Percentiles rank a stretch among this genome's conserved stretches.
Conservation (phyloP, 2,113 vertebrate species). For the Felis chaus region DNA sequence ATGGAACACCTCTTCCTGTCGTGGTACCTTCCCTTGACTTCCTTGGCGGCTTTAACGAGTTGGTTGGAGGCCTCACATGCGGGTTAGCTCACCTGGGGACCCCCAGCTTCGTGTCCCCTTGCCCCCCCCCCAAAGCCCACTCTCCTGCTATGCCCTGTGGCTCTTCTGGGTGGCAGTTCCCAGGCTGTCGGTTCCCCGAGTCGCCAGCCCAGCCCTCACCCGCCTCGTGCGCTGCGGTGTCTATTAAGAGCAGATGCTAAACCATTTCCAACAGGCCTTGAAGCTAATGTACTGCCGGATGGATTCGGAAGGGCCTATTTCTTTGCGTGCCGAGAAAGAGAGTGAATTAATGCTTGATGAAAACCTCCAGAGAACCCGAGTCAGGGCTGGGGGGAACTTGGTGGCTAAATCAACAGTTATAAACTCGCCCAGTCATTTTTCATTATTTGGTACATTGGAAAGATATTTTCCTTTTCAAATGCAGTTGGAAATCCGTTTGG, state of each 20-base stretch:
- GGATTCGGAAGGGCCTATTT: slow-evolving; percentile 29
- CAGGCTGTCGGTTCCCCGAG: accelerated
- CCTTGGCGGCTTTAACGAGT: background rate
- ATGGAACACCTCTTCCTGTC: accelerated
- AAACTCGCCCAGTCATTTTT: slow-evolving; percentile 48
- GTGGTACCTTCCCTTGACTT: background rate
- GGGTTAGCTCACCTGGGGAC: background rate
- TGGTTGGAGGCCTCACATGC: background rate
- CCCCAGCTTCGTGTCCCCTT: accelerated
- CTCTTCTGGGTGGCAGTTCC: background rate
- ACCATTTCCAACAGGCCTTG: slow-evolving; percentile 39
- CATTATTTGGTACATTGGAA: background rate
- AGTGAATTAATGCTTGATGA: background rate
- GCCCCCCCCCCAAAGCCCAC: background rate
- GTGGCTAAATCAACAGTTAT: slow-evolving; percentile 48
- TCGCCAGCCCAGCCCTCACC: background rate
- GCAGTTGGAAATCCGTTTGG: slow-evolving; percentile 43
- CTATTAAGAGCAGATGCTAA: slow-evolving; percentile 5
- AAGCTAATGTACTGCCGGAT: background rate
- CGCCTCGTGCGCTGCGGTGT: accelerated
- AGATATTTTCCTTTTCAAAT: slow-evolving; percentile 58
- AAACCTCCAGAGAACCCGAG: background rate
- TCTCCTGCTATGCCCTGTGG: background rate
- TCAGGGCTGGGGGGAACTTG: background rate
- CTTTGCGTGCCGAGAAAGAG: background rate